phyloP scores from a whole-genome alignment of 2,888 invertebrate species.

The Ormyrus thymus region DNA sequence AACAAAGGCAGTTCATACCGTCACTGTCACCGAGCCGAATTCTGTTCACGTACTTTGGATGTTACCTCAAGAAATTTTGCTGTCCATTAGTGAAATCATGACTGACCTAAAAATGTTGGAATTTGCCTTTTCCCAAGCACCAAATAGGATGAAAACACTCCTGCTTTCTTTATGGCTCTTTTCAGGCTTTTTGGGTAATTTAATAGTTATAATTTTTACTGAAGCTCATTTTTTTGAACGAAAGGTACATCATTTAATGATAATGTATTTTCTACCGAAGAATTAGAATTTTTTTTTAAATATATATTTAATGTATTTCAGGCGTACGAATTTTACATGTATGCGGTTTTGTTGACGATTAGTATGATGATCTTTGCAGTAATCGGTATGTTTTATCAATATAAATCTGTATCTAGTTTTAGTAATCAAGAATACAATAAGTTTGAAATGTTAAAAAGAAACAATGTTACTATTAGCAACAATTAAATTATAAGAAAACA shows the following conservation, averaged over 20 bases:
- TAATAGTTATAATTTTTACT: conserved; percentile 92
- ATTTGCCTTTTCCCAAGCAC: conserved; percentile 97
- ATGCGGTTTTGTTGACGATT: conserved; percentile 88
- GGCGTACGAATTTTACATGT: conserved; percentile 91
- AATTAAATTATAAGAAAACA: too few relatives aligned
- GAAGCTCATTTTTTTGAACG: conserved; percentile 84
- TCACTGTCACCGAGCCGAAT: conserved; percentile 82
- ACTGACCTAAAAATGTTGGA: conserved; percentile 96
- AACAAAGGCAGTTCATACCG: conserved; percentile 60
- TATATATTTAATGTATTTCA: conserved; percentile 74
- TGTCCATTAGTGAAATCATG: conserved; percentile 95
- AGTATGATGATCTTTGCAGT: conserved; percentile 88
- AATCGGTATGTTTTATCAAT: conserved; percentile 88
- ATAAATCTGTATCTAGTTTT: conserved; percentile 71
- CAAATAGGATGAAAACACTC: conserved; percentile 94
- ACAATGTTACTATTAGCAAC: too few relatives aligned
- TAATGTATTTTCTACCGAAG: conserved; percentile 23
- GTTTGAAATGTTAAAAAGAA: too few relatives aligned
- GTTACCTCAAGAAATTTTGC: conserved; percentile 92
- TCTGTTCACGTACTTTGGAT: conserved; percentile 89
- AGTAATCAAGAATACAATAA: too few relatives aligned
- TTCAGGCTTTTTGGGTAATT: conserved; percentile 94
- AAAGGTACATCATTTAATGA: conserved; percentile 78
- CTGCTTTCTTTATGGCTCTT: conserved; percentile 94
- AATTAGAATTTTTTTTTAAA: too few relatives aligned